A percentile compares a stretch with the other conserved stretches of the same genome.
phyloP scores from a whole-genome alignment of 2,113 vertebrate species.

The Xenus cinereus region DNA sequence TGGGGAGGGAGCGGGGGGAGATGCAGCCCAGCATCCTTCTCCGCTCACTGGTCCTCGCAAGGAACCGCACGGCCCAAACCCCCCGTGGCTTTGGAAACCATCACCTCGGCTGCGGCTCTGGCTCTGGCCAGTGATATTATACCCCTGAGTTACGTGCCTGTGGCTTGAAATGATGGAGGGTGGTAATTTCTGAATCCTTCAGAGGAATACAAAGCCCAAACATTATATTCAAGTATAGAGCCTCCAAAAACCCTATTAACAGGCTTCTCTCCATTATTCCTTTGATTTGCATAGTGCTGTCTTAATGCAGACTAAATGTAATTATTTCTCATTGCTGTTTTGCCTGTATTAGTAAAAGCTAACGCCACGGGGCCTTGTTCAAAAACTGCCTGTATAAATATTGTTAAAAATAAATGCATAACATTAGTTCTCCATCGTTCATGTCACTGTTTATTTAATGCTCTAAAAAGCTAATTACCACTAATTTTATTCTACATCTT shows the following conservation, averaged over 20 bases:
- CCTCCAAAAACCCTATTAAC: neutral
- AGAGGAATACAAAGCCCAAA: neutral
- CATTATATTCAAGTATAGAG: neutral
- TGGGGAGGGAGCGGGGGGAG: neutral
- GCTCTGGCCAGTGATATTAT: fast-evolving
- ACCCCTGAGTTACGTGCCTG: neutral
- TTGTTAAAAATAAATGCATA: slow-evolving; percentile 52
- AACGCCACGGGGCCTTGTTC: slow-evolving; percentile 28
- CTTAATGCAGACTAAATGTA: neutral
- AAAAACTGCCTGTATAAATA: slow-evolving; percentile 26
- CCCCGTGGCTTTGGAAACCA: neutral
- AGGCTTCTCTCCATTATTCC: slow-evolving; percentile 38
- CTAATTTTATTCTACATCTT: slow-evolving; percentile 47
- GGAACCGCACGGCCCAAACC: neutral
- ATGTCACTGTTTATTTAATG: slow-evolving; percentile 49
- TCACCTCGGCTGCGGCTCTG: neutral
- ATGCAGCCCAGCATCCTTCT: neutral
- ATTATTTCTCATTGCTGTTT: slow-evolving; percentile 17
- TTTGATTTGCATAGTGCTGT: slow-evolving; percentile 34
- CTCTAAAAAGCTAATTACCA: slow-evolving; percentile 50
- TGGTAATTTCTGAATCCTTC: neutral
- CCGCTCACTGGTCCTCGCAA: neutral
- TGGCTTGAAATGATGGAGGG: neutral
- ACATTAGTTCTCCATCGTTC: slow-evolving; percentile 13
- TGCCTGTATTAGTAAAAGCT: neutral